Evolutionary conservation across 1,140 invertebrate genomes (phyloP).

Genomic region (Thaumetopoea pityocampa): DNA sequence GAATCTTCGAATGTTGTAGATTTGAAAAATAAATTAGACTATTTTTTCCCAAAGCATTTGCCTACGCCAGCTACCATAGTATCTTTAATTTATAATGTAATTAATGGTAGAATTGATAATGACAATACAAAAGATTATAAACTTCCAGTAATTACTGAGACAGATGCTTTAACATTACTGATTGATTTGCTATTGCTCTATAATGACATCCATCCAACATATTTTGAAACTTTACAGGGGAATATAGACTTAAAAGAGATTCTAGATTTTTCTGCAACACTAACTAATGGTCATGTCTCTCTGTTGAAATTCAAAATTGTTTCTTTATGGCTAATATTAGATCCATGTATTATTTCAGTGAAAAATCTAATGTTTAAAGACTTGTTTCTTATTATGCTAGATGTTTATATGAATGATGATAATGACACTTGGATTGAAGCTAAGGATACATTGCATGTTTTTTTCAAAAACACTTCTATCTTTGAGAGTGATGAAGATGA

Average conservation of each 20-base stretch:
- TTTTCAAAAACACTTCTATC: slow-evolving; percentile 78
- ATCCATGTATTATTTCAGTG: slow-evolving; percentile 76
- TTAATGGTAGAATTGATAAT: slow-evolving; percentile 25
- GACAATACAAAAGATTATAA: slow-evolving; percentile 41
- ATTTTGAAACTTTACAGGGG: slow-evolving; percentile 69
- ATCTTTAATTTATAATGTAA: slow-evolving; percentile 63
- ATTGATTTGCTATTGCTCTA: slow-evolving; percentile 77
- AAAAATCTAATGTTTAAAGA: slow-evolving; percentile 77
- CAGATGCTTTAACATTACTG: slow-evolving; percentile 69
- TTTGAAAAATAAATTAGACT: slow-evolving; percentile 62
- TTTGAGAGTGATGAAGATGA: slow-evolving; percentile 80
- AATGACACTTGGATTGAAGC: slow-evolving; percentile 58
- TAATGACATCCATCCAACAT: slow-evolving; percentile 73
- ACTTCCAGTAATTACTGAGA: slow-evolving; percentile 37
- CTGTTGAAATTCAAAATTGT: slow-evolving; percentile 81
- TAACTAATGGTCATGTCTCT: slow-evolving; percentile 50
- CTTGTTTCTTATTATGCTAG: slow-evolving; percentile 76
- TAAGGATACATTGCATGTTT: slow-evolving; percentile 64
- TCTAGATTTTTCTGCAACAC: slow-evolving; percentile 54
- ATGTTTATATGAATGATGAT: slow-evolving; percentile 73
- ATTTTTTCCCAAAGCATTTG: slow-evolving; percentile 73
- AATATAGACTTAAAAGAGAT: slow-evolving; percentile 70
- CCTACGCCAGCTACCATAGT: slow-evolving; percentile 73
- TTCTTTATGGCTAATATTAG: slow-evolving; percentile 78
- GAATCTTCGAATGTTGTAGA: slow-evolving; percentile 43